phyloP scores from a whole-genome alignment of 2,797 vertebrate genomes.

The Phataginus tetradactyla region DNA sequence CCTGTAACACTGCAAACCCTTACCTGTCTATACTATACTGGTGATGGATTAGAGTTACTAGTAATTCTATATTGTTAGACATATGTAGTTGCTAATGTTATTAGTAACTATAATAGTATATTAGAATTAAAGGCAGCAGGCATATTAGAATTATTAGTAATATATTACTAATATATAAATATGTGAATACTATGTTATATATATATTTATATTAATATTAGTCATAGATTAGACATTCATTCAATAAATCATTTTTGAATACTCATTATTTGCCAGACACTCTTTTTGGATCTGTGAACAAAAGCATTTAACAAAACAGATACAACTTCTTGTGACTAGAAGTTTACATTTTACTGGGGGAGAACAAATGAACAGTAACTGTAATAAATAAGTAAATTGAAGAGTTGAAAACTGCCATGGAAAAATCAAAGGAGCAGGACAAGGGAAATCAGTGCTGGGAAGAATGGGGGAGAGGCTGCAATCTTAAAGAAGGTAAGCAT shows the following conservation, averaged over 20 bases:
- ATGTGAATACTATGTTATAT: background rate
- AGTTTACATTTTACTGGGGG: background rate
- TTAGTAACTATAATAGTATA: background rate
- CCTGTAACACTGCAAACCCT: background rate
- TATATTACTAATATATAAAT: background rate
- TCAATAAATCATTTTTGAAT: slow-evolving; percentile 4
- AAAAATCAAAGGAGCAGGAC: background rate
- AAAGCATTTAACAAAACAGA: background rate
- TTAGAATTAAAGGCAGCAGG: background rate
- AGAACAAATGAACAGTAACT: background rate
- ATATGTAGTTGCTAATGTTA: background rate
- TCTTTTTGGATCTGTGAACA: background rate
- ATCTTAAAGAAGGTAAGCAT: background rate
- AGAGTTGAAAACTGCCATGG: background rate
- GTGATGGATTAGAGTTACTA: background rate
- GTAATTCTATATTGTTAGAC: background rate
- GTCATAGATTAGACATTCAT: background rate
- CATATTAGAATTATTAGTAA: background rate
- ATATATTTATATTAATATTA: background rate
- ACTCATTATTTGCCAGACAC: background rate
- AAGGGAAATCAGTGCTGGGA: background rate
- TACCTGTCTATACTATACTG: background rate
- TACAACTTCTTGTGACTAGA: background rate
- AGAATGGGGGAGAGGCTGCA: too few relatives aligned
- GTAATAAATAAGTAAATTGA: background rate